Conservation (phyloP, 2,888 invertebrate species). For the Drosophila kokeensis region DNA sequence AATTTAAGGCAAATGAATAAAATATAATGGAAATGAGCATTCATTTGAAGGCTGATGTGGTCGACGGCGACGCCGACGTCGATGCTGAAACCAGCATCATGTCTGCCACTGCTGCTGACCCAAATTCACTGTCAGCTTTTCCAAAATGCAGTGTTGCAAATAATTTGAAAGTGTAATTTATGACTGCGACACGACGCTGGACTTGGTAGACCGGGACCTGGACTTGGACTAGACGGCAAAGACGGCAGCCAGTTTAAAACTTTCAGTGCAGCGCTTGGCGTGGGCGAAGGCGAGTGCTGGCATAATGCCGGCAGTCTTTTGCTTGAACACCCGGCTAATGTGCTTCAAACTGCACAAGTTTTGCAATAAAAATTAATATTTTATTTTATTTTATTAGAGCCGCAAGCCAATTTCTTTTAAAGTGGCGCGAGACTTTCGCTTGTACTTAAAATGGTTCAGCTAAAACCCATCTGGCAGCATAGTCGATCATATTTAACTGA, state of each 20-base stretch:
- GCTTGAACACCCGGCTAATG: constrained; percentile 17
- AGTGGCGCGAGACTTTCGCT: constrained; percentile 22
- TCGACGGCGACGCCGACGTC: constrained; percentile 19
- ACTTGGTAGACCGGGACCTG: constrained; percentile 46
- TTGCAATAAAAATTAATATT: constrained; percentile 2
- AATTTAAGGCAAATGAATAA: constrained; percentile 65
- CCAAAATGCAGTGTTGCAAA: constrained; percentile 62
- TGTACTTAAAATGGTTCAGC: not conserved
- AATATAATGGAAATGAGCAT: constrained; percentile 62
- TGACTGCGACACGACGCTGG: constrained; percentile 59
- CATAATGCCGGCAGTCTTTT: constrained; percentile 23
- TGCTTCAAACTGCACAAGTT: not conserved
- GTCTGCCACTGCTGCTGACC: constrained; percentile 46
- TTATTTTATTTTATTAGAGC: not conserved
- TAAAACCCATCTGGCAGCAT: not conserved
- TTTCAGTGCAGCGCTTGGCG: constrained; percentile 40
- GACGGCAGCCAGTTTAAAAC: constrained; percentile 42
- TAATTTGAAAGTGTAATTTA: constrained; percentile 72
- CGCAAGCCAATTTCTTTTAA: not conserved
- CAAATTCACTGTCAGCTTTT: constrained; percentile 59
- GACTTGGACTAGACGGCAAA: constrained; percentile 29
- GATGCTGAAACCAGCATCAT: not conserved
- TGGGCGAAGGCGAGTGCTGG: constrained; percentile 31
- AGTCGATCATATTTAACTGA: not conserved
- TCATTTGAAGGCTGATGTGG: constrained; percentile 56